phyloP scores from a whole-genome alignment of 2,797 vertebrate genomes.

The Arrhamphus sclerolepis region DNA sequence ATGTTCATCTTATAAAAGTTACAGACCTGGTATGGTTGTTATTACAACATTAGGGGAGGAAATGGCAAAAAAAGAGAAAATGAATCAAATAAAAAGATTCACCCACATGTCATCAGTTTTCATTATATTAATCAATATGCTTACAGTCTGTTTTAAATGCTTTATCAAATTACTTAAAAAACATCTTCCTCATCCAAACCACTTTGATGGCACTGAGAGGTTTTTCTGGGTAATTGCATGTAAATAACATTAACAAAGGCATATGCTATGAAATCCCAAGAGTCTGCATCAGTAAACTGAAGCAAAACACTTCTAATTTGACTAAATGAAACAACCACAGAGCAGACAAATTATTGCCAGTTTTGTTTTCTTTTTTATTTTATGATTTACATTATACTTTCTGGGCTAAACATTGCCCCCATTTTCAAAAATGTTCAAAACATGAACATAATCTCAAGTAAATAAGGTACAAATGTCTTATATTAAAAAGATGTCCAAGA shows the following conservation, averaged over 20 bases:
- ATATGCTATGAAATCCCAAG: slow-evolving; percentile 40
- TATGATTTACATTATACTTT: slow-evolving; percentile 35
- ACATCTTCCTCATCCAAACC: slow-evolving; percentile 37
- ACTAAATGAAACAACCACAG: slow-evolving; percentile 50
- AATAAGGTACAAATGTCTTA: slow-evolving; percentile 14
- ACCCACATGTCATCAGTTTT: too few species aligned
- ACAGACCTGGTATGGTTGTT: too few species aligned
- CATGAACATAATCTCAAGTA: slow-evolving; percentile 8
- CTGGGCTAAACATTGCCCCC: neutral
- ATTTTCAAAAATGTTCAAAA: slow-evolving; percentile 14
- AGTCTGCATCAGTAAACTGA: slow-evolving; percentile 47
- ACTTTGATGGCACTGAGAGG: slow-evolving; percentile 20
- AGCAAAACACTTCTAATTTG: slow-evolving; percentile 51
- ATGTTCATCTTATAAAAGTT: too few species aligned
- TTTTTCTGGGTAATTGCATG: slow-evolving; percentile 31
- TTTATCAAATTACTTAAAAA: slow-evolving; percentile 26
- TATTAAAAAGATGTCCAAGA: slow-evolving; percentile 5
- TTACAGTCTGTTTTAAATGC: slow-evolving; percentile 9
- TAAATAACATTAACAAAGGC: slow-evolving; percentile 52
- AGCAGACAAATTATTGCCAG: slow-evolving; percentile 28
- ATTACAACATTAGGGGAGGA: too few species aligned
- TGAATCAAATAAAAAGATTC: too few species aligned
- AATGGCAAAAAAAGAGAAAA: too few species aligned
- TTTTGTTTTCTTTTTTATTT: slow-evolving; percentile 15
- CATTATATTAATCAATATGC: too few species aligned